A percentile compares a stretch with the other conserved stretches of the same genome.
phyloP scores from a whole-genome alignment of 1,140 invertebrate genomes.

The Bradynema listronoti region DNA sequence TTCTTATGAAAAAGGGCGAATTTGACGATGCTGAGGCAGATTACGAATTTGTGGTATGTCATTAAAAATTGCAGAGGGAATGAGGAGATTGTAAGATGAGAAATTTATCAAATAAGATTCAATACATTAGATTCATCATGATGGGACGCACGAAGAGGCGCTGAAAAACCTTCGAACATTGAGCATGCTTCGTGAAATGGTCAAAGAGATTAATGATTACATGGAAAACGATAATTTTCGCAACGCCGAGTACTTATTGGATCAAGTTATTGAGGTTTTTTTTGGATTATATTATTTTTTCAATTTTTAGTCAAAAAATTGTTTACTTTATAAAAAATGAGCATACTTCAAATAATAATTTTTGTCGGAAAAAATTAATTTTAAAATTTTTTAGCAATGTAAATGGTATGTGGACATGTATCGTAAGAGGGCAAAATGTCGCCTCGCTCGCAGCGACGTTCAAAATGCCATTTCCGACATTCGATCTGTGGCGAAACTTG shows the following conservation, averaged over 20 bases:
- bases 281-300: not conserved
- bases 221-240: conserved; percentile 67
- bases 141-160: conserved; percentile 74
- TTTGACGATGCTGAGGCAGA: conserved; percentile 68
- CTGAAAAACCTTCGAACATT: conserved; percentile 66
- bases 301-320: too few relatives aligned
- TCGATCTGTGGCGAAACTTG: conserved; percentile 77
- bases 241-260: conserved; percentile 68
- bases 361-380: too few relatives aligned
- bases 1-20: conserved; percentile 67
- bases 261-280: conserved; percentile 68
- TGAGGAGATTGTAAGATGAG: too few relatives aligned
- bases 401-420: conserved; percentile 79
- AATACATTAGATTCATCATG: conserved; percentile 64
- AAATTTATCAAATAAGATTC: conserved; percentile 1
- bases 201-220: conserved; percentile 67
- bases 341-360: too few relatives aligned
- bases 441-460: conserved; percentile 72
- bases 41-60: conserved; percentile 71
- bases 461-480: conserved; percentile 83
- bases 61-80: too few relatives aligned
- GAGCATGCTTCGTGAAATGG: conserved; percentile 66
- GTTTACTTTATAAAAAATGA: too few relatives aligned
- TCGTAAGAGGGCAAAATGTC: conserved; percentile 77
- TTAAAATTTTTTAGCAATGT: conserved; percentile 60